These are phyloP conservation scores for Acrobasis repandana DNA, from an alignment of 2,888 invertebrate genomes.

Conservation along the genomic window DNA sequence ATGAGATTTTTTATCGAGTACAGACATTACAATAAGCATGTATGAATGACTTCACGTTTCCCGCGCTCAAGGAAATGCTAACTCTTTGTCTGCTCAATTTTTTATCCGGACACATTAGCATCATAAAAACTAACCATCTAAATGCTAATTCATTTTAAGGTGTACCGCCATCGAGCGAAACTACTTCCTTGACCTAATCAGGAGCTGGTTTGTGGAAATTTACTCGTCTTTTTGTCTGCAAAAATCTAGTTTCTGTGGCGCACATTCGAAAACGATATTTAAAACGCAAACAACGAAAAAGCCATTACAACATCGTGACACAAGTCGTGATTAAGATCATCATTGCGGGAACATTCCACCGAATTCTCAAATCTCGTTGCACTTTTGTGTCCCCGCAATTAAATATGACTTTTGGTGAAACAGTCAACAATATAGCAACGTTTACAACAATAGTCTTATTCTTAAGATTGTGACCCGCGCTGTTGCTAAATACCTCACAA, in stretches of 20 bases:
- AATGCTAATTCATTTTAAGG: conserved; percentile 44
- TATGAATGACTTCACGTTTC: conserved; percentile 54
- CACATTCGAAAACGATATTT: conserved; percentile 23
- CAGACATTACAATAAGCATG: conserved; percentile 34
- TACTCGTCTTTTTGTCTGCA: conserved; percentile 24
- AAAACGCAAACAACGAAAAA: conserved; percentile 38
- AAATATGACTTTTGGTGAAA: conserved; percentile 68
- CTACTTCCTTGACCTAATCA: conserved; percentile 31
- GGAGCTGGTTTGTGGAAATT: conserved; percentile 19
- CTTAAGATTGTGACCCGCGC: conserved; percentile 59
- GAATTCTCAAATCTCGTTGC: conserved; percentile 44
- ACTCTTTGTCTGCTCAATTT: conserved; percentile 50
- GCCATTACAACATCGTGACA: conserved; percentile 58
- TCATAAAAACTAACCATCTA: conserved; percentile 50
- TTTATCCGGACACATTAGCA: conserved; percentile 51
- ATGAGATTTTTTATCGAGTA: conserved; percentile 41
- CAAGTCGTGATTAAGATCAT: conserved; percentile 50
- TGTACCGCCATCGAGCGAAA: conserved; percentile 26
- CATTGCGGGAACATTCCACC: conserved; percentile 49
- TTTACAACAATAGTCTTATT: conserved; percentile 65
- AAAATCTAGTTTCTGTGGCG: conserved; percentile 25
- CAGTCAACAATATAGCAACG: conserved; percentile 62
- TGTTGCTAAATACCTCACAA: conserved; percentile 69
- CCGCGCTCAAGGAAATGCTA: conserved; percentile 64
- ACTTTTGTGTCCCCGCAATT: conserved; percentile 55